These are phyloP conservation scores for Malacoraja senta DNA, from an alignment of 2,797 vertebrate species.

Conservation along the genomic window DNA sequence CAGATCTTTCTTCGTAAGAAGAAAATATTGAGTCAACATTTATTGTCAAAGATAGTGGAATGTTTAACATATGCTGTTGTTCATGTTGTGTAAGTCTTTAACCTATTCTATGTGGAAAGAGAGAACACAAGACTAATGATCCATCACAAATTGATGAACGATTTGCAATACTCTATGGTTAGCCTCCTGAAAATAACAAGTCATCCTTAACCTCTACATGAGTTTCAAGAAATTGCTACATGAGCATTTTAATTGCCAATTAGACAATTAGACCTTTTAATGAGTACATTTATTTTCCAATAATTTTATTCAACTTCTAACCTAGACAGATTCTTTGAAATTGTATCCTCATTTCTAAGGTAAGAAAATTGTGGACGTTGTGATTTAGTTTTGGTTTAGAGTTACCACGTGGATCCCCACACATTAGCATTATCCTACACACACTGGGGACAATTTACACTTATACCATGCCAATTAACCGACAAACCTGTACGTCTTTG, in stretches of 20 bases:
- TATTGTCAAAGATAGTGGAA: too few species aligned
- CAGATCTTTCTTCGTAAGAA: neutral
- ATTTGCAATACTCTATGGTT: neutral
- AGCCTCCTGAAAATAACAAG: neutral
- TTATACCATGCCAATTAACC: too few species aligned
- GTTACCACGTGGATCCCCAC: too few species aligned
- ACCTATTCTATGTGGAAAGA: neutral
- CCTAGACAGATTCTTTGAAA: too few species aligned
- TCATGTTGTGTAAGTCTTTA: neutral
- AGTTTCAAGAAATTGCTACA: neutral
- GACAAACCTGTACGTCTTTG: too few species aligned
- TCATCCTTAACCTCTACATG: neutral
- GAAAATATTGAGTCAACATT: neutral
- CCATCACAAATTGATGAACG: neutral
- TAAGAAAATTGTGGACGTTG: too few species aligned
- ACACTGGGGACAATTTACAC: too few species aligned
- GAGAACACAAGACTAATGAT: neutral
- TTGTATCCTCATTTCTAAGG: too few species aligned
- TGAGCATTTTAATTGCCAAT: neutral
- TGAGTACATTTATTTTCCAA: slow-evolving; percentile 7
- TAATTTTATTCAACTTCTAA: too few species aligned
- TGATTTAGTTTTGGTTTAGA: too few species aligned
- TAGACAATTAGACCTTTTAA: neutral
- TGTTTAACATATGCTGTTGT: neutral
- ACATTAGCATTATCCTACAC: too few species aligned